Evolutionary conservation across 1,140 invertebrate species (phyloP), one percentile per base, ranked within the genome.

Genomic region (Cephus cinctus): DNA sequence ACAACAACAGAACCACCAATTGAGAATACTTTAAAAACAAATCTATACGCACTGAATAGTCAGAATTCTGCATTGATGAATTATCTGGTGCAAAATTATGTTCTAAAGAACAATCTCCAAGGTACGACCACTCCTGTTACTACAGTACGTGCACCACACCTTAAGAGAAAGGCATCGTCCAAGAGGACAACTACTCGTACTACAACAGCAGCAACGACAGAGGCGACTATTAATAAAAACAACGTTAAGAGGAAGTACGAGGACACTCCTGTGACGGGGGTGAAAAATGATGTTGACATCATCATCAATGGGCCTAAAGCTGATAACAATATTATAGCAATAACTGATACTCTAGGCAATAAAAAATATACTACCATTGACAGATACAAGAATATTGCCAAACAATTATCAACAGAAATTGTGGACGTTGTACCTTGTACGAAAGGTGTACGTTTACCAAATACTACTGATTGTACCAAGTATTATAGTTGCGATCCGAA

Each of bases 401-500:
- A 57, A 34, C 23, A 50, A 25, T 20, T 65, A 8, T 47, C 58
- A 2, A 21, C 53, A 2, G 48, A 63, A 25, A 52, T 45, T 11
- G 57, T 80, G 11, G 70, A 65, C 21, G 50, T 78, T 3, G 63
- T 80, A 27, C 70, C 71, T 6, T 80, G 79, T 39, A 67, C 64
- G 27, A 57, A 63, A 15, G 72, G 73, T 2, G 56, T 76, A n/a
- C 65, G 78, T 3, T 64, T 79, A 21, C 65, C 77, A 2, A 80
- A 80, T 59, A 46, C 40, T 11, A 79, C 77, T 0, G 71, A 79
- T 40, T 81, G 79, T 34, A 70, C 61, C 0, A 77, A 66, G n/a
- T 81, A 81, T 47, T 80, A 79, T 43, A 72, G 69, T 0, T 81
- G 79, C 45, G 73, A 74, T 43, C 72, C 76, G 15, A 69, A 70